These are phyloP conservation scores for Drosophila takahashii DNA, from an alignment of 1,140 invertebrate species.

Conservation along the genomic window DNA sequence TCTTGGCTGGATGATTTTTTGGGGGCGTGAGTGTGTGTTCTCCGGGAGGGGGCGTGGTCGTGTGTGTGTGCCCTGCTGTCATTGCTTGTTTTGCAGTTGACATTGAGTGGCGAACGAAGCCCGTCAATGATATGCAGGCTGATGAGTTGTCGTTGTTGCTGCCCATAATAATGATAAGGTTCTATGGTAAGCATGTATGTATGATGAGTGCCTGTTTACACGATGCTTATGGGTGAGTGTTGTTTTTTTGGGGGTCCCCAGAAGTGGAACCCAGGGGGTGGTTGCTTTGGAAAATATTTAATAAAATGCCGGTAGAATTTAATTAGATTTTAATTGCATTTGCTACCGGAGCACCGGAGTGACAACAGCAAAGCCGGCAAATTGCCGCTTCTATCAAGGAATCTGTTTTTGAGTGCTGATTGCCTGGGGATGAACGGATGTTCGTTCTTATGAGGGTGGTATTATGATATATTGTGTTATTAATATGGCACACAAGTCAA, in stretches of 20 bases:
- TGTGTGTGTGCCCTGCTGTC: constrained; percentile 65
- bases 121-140: constrained; percentile 78
- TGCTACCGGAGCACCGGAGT: constrained; percentile 46
- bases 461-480: constrained; percentile 47
- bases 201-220: constrained; percentile 80
- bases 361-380: constrained; percentile 21
- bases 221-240: constrained; percentile 57
- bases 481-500: constrained; percentile 27
- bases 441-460: constrained; percentile 29
- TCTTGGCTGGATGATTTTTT: constrained; percentile 20
- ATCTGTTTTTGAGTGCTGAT: constrained; percentile 49
- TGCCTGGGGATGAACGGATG: constrained; percentile 18
- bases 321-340: constrained; percentile 82
- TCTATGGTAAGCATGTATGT: constrained; percentile 38
- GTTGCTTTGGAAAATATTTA: constrained; percentile 54
- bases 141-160: constrained; percentile 37
- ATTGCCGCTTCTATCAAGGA: constrained; percentile 26
- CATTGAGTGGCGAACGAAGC: constrained; percentile 69
- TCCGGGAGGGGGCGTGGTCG: constrained; percentile 43
- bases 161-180: constrained; percentile 62
- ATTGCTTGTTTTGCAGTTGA: constrained; percentile 78
- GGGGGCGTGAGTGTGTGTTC: constrained; percentile 25
- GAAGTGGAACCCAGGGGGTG: constrained; percentile 15
- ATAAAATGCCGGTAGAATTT: constrained; percentile 80
- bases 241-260: not conserved